Conservation (phyloP, 2,797 vertebrate genomes). For the Melanotaenia trifasciata region DNA sequence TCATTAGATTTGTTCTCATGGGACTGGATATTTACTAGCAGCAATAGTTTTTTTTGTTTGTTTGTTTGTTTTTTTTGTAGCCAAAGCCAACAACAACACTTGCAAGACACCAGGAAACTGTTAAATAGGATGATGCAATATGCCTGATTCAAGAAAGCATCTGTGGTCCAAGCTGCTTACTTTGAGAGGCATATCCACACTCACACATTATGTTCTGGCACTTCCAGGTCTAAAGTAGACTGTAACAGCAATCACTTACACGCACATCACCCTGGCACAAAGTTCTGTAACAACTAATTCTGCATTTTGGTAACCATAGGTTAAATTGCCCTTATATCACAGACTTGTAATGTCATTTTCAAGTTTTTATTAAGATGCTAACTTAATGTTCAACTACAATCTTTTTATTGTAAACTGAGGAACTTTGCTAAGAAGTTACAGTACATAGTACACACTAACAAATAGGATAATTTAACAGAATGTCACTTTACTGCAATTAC, state of each 20-base stretch:
- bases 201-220: conserved; percentile 30
- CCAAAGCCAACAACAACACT: not conserved
- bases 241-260: not conserved
- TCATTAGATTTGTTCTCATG: conserved; percentile 4
- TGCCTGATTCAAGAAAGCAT: conserved; percentile 49
- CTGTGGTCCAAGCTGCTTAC: conserved; percentile 41
- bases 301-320: not conserved
- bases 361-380: conserved; percentile 14
- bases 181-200: conserved; percentile 25
- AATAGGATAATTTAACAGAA: conserved; percentile 2
- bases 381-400: not conserved
- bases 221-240: conserved; percentile 23
- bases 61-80: not conserved
- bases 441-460: not conserved
- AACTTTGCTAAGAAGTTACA: not conserved
- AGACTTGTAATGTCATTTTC: not conserved
- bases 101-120: conserved; percentile 8
- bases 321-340: conserved; percentile 4
- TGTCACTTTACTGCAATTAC: conserved; percentile 25
- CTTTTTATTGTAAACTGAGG: not conserved
- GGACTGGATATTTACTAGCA: not conserved
- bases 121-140: conserved; percentile 22
- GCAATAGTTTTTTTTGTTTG: not conserved
- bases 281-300: not conserved
- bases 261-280: not conserved